These are phyloP conservation scores for Notospermus geniculatus DNA, from an alignment of 1,140 invertebrate genomes.

Conservation along the genomic window DNA sequence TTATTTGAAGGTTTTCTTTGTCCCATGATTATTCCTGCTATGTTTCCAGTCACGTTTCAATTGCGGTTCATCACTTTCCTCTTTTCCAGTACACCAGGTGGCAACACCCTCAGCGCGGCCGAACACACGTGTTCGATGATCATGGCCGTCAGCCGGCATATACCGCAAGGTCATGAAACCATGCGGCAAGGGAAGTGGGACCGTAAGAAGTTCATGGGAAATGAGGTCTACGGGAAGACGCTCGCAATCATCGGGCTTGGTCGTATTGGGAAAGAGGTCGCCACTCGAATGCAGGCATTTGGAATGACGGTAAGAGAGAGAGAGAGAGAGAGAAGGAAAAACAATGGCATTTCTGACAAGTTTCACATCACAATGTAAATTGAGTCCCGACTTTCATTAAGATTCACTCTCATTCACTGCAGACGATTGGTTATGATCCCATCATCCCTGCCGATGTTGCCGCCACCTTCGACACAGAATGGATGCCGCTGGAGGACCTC, in stretches of 20 bases:
- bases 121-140: slow-evolving; percentile 93
- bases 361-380: not conserved
- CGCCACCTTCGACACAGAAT: slow-evolving; percentile 72
- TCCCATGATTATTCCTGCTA: too few relatives aligned
- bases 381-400: too few relatives aligned
- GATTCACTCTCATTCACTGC: slow-evolving; percentile 14
- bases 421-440: slow-evolving; percentile 91
- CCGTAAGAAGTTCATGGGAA: slow-evolving; percentile 82
- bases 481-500: slow-evolving; percentile 77
- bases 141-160: slow-evolving; percentile 72
- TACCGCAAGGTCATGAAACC: slow-evolving; percentile 77
- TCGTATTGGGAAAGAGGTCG: slow-evolving; percentile 92
- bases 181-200: slow-evolving; percentile 92
- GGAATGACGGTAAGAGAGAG: slow-evolving; percentile 78
- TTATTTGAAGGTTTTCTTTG: too few relatives aligned
- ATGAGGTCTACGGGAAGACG: slow-evolving; percentile 84
- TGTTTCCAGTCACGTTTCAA: too few relatives aligned
- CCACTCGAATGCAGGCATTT: slow-evolving; percentile 87
- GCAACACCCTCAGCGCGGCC: slow-evolving; percentile 94
- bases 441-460: slow-evolving; percentile 74
- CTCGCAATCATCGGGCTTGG: slow-evolving; percentile 92
- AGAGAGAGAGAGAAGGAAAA: not conserved
- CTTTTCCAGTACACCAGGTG: slow-evolving; percentile 82
- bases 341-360: not conserved
- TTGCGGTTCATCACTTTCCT: too few relatives aligned